Evolutionary conservation across 2,888 invertebrate genomes (phyloP), one percentile per base, ranked within the genome.

Genomic region (Germaria angustata): DNA sequence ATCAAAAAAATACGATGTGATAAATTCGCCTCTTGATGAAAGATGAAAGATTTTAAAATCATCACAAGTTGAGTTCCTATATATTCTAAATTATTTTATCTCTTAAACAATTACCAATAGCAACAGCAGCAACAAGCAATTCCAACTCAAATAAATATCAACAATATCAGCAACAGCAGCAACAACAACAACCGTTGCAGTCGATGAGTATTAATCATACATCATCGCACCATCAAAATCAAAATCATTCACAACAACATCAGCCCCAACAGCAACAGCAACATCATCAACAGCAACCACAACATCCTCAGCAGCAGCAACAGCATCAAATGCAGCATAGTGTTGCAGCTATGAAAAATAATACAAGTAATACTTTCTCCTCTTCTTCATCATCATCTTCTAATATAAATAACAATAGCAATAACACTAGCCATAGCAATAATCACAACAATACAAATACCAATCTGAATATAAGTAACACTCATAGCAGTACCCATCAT

Each of bases 261-360:
- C 80, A 86, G 63, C 84, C 86, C 69, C 85, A 86, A 51, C 83
- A 87, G 92, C 94, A 89, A 91, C 93, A 85, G 92, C 92, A 91
- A 11, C 83, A 82, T 5, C 85, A 84, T 44, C 84, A 84, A 61
- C 84, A 79, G 2, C 77, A 61, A 11, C 84, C 82, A 65, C 84
- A 84, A 4, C 84, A 80, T n/a, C 86, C 82, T 13, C 84, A 80
- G 6, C 85, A 81, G 13, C 80, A 77, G n/a, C 86, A 53, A 9
- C 85, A 85, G n/a, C 83, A 84, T 6, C 85, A 85, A 17, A 69
- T 84, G 17, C 86, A 81, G 17, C 84, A 85, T 20, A 85, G 75
- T 46, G 84, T 82, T 32, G 85, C 85, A 72, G 79, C 81, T 73
- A 79, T 81, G 44, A 86, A 85, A 72, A 80, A 81, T 80, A 85